Evolutionary conservation across 2,797 vertebrate species (phyloP).

Genomic region (Neosilurus mollespiculum): DNA sequence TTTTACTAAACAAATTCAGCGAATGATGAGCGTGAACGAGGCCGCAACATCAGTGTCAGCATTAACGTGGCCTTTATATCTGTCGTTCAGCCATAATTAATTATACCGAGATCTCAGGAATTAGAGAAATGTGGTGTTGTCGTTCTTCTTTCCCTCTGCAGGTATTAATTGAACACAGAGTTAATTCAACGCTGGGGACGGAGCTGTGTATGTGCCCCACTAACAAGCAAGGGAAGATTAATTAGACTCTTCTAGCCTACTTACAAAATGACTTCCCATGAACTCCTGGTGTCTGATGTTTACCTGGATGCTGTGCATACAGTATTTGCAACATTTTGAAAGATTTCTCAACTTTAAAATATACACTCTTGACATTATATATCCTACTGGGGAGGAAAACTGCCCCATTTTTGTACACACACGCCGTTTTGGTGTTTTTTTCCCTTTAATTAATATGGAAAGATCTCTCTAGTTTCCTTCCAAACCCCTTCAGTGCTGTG

Average conservation of each 20-base stretch:
- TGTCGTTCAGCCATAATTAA: background rate
- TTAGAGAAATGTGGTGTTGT: background rate
- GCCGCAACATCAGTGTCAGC: background rate
- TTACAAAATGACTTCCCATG: background rate
- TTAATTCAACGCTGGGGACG: background rate
- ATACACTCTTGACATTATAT: background rate
- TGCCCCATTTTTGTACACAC: background rate
- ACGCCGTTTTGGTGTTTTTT: background rate
- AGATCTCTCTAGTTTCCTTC: background rate
- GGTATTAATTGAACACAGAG: background rate
- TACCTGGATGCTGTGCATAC: background rate
- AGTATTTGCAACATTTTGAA: background rate
- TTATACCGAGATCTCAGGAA: no score
- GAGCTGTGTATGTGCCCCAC: background rate
- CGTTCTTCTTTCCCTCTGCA: background rate
- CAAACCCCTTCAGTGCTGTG: background rate
- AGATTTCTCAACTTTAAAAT: background rate
- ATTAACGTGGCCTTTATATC: no score
- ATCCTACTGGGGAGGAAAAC: background rate
- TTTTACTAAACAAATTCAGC: background rate
- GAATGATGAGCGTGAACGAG: background rate
- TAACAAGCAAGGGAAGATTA: slow-evolving; percentile 23
- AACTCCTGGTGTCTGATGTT: background rate
- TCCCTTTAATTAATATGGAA: background rate
- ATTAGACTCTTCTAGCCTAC: slow-evolving; percentile 19